Base-by-base conservation (phyloP, 2,888 invertebrate genomes). In the Ophion ventricosus region DNA sequence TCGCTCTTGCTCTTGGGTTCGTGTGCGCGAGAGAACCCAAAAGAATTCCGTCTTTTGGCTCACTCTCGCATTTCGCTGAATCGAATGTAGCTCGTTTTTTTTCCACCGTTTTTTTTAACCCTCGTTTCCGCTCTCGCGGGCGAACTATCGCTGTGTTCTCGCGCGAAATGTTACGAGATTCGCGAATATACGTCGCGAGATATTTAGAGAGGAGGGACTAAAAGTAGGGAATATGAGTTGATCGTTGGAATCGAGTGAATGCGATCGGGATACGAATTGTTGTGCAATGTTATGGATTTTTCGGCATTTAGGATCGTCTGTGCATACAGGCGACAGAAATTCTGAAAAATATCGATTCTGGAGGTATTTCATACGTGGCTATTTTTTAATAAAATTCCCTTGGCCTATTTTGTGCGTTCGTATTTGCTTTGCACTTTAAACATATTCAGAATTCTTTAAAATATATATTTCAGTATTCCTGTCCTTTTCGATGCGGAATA, bases 31-130 rank as follows among this genome's bases (percentile, higher is more conserved):
- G 49, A 4, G 17, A 17, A 17, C 14, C 49, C 17, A 49, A 49
- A 49, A 54, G 74, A 80, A 69, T 70, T 49, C 64, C 70, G 56
- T 70, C 70, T 81, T 63, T 75, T 75, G 11, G 14, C 74, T 75
- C n/a, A 54, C 26, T 56, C 56, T 17, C 49, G 49, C 66, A 29
- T 76, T 75, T 73, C 56, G 35, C 54, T 75, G 56, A 67, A 79
- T 82, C 73, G 67, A 75, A 79, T 79, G 69, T 82, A 75, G 70
- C 78, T 73, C 25, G n/a, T 54, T 82, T 78, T 66, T 82, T 82
- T 23, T 23, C 57, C 4, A 3, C 20, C 57, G 2, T 49, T 49
- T 11, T 49, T 49, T 49, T 54, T 73, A 54, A 72, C 70, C 82
- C 74, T 57, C 72, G 67, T 73, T 80, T 67, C 40, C 63, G 61